phyloP scores from a whole-genome alignment of 2,888 invertebrate species.

The Venustoraphidia nigricollis region DNA sequence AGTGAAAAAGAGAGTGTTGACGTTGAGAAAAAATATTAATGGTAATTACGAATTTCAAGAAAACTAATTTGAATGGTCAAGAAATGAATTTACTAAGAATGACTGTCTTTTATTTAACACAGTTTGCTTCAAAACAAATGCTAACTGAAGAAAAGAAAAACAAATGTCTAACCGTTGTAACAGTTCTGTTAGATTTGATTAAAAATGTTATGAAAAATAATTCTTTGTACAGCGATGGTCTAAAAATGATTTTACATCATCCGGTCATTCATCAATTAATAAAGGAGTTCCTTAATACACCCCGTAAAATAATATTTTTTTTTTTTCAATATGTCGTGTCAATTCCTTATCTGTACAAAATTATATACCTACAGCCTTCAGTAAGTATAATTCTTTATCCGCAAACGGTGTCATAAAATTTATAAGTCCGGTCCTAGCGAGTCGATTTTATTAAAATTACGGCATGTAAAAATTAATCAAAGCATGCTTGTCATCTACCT shows the following conservation, averaged over 20 bases:
- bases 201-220: slow-evolving; percentile 10
- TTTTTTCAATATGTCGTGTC: no score
- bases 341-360: no score
- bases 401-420: no score
- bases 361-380: no score
- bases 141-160: slow-evolving; percentile 14
- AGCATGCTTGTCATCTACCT: no score
- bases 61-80: background rate
- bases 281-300: no score
- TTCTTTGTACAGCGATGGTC: slow-evolving; percentile 16
- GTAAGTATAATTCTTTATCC: no score
- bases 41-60: no score
- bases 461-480: no score
- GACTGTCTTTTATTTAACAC: slow-evolving; percentile 21
- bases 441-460: no score
- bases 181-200: slow-evolving; percentile 17
- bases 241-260: slow-evolving; percentile 25
- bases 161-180: slow-evolving; percentile 16
- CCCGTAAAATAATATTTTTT: no score
- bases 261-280: slow-evolving; percentile 24
- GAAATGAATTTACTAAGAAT: slow-evolving; percentile 14
- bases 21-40: slow-evolving; percentile 1
- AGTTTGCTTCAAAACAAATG: slow-evolving; percentile 14
- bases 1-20: slow-evolving; percentile 18
- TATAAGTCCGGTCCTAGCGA: no score